Evolutionary conservation across 2,113 vertebrate species (phyloP).

Genomic region (Sporophila hypoxantha): DNA sequence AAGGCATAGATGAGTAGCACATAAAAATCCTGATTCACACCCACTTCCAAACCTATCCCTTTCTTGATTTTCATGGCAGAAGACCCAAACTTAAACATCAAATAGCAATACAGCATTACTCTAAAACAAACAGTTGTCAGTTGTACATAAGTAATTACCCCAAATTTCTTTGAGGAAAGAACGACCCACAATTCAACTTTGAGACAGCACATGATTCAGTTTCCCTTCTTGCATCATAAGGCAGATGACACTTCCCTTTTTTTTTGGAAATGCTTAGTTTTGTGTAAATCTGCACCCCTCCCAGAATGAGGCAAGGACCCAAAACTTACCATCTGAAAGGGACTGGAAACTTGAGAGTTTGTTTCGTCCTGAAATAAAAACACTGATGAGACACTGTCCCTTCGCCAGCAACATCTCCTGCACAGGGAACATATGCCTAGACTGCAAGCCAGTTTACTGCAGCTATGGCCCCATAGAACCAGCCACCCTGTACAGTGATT

Average conservation of each 20-base stretch:
- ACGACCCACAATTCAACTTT: neutral
- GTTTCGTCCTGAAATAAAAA: slow-evolving; percentile 74
- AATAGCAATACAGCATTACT: neutral
- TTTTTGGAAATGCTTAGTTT: neutral
- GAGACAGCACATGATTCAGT: neutral
- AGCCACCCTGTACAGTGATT: neutral
- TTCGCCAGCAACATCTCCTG: neutral
- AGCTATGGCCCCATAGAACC: neutral
- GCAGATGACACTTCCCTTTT: neutral
- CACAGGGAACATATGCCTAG: neutral
- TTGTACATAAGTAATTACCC: neutral
- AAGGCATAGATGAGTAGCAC: neutral
- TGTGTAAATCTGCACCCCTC: neutral
- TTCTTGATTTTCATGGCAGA: neutral
- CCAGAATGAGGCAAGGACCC: neutral
- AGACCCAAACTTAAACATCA: neutral
- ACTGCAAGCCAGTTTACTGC: neutral
- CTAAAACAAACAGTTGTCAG: neutral
- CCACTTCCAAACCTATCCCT: neutral
- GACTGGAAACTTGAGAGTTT: slow-evolving; percentile 78
- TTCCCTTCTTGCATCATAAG: neutral
- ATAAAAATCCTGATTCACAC: neutral
- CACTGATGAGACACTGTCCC: neutral
- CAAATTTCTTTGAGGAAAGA: neutral
- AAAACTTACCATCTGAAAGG: slow-evolving; percentile 82